A percentile compares a stretch with the other conserved stretches of the same genome.
Evolutionary conservation across 2,113 vertebrate genomes (phyloP).

Genomic region (Myrmecophaga tridactyla): DNA sequence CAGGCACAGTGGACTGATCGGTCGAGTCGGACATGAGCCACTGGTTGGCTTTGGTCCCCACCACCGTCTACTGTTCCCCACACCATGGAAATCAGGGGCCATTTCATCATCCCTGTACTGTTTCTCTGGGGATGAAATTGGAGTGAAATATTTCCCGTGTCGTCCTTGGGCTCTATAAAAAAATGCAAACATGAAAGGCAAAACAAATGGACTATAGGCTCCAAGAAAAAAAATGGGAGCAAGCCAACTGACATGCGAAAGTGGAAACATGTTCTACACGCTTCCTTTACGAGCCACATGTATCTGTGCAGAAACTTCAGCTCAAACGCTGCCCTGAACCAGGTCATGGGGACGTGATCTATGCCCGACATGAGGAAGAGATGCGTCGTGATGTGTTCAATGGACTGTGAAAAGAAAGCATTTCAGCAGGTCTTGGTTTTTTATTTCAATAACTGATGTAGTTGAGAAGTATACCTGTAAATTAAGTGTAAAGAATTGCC

Average conservation of each 20-base stretch:
- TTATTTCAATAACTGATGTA: neutral
- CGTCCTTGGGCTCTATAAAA: neutral
- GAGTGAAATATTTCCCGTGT: neutral
- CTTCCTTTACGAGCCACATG: neutral
- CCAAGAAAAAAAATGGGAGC: neutral
- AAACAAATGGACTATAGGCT: neutral
- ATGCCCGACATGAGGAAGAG: neutral
- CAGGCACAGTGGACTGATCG: too few relatives aligned
- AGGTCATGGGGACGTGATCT: neutral
- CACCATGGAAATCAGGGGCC: accelerated
- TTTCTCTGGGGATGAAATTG: neutral
- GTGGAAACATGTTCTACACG: neutral
- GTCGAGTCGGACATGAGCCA: too few relatives aligned
- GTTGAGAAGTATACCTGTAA: neutral
- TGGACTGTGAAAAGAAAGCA: neutral
- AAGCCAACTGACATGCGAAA: neutral
- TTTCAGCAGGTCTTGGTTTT: neutral
- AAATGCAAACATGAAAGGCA: neutral
- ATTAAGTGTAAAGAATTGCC: neutral
- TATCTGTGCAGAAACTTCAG: neutral
- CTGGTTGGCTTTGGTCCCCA: accelerated
- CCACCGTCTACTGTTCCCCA: accelerated
- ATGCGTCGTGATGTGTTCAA: neutral
- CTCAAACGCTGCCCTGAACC: too few relatives aligned
- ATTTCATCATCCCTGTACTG: accelerated